phyloP scores from a whole-genome alignment of 2,797 vertebrate species.

The Myoxocephalus aenaeus region DNA sequence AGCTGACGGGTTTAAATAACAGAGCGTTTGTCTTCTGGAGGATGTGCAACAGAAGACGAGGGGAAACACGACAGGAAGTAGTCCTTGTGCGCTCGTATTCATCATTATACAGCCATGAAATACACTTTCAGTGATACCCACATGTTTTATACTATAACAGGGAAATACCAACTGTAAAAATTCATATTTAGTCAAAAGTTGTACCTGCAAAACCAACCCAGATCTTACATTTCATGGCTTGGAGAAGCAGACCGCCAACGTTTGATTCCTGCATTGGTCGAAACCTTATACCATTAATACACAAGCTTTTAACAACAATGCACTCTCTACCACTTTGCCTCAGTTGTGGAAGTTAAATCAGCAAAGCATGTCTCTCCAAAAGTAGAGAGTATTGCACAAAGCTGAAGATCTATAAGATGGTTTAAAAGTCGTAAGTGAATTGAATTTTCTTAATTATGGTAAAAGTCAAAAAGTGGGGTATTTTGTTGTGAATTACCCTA shows the following conservation, averaged over 20 bases:
- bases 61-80: slow-evolving; percentile 56
- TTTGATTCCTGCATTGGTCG: slow-evolving; percentile 27
- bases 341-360: slow-evolving; percentile 58
- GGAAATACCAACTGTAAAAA: slow-evolving; percentile 14
- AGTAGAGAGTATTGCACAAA: slow-evolving; percentile 48
- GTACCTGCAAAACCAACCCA: slow-evolving; percentile 6
- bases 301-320: slow-evolving; percentile 66
- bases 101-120: slow-evolving; percentile 42
- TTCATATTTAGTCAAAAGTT: slow-evolving; percentile 36
- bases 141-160: neutral
- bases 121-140: slow-evolving; percentile 11
- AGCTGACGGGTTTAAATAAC: slow-evolving; percentile 72
- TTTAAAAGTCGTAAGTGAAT: slow-evolving; percentile 76
- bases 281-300: slow-evolving; percentile 51
- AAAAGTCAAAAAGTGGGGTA: slow-evolving; percentile 71
- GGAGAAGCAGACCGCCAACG: slow-evolving; percentile 10
- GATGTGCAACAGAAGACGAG: slow-evolving; percentile 62
- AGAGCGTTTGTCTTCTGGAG: slow-evolving; percentile 54
- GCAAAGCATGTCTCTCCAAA: slow-evolving; percentile 38
- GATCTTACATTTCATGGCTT: slow-evolving; percentile 15
- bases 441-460: slow-evolving; percentile 82
- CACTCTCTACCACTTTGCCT: slow-evolving; percentile 59
- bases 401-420: slow-evolving; percentile 61
- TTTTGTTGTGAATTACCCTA: slow-evolving; percentile 70
- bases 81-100: slow-evolving; percentile 13